phyloP scores from a whole-genome alignment of 2,797 vertebrate genomes.

The Delichon dasypus region DNA sequence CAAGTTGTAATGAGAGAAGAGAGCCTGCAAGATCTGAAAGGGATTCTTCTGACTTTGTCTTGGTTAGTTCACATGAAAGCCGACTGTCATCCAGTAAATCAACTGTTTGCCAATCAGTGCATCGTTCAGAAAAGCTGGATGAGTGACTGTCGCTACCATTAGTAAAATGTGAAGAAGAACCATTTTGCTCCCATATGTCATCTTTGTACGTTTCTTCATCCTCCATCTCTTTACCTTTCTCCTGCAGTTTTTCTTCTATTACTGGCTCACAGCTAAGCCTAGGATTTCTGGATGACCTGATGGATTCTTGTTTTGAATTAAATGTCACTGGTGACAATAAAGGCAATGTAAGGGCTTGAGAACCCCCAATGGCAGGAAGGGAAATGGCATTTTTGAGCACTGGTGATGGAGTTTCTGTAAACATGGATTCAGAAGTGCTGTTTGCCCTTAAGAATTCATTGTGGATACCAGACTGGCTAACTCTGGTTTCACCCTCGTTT shows the following conservation, averaged over 20 bases:
- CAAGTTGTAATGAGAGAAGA: conserved; percentile 92
- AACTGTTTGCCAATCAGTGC: conserved; percentile 86
- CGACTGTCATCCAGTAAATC: conserved; percentile 87
- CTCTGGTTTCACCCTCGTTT: conserved; percentile 73
- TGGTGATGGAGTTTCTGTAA: conserved; percentile 92
- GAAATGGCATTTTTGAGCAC: conserved; percentile 99
- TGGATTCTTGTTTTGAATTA: conserved; percentile 82
- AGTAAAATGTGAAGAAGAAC: conserved; percentile 75
- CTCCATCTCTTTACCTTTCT: conserved; percentile 80
- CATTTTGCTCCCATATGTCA: conserved; percentile 77
- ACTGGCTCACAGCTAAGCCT: conserved; percentile 82
- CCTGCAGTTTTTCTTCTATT: conserved; percentile 84
- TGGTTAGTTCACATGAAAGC: conserved; percentile 81
- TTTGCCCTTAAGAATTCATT: conserved; percentile 90
- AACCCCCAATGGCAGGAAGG: conserved; percentile 93
- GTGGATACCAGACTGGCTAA: conserved; percentile 81
- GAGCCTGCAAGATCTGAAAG: conserved; percentile 89
- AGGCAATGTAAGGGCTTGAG: conserved; percentile 92
- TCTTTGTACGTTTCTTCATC: conserved; percentile 78
- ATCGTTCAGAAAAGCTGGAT: conserved; percentile 84
- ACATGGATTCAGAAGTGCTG: conserved; percentile 91
- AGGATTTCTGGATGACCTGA: conserved; percentile 77
- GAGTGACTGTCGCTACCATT: conserved; percentile 82
- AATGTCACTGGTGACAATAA: conserved; percentile 86
- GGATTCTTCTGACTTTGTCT: conserved; percentile 85